Conservation (phyloP, 37 sponge, comb jelly and placozoan species). For the Axinella damicornis region DNA sequence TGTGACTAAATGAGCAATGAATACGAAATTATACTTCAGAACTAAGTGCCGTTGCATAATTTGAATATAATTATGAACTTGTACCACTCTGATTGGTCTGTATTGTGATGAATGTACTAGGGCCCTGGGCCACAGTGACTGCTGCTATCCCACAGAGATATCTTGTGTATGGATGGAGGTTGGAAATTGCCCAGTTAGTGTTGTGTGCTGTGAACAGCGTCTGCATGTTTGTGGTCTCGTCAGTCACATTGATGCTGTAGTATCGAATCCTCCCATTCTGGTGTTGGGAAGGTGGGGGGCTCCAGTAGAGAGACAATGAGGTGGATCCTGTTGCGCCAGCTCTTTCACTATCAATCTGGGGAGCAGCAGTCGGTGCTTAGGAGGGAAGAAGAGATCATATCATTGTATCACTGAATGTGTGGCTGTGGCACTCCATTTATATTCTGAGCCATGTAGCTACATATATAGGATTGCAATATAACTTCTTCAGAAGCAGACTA, state of each 20-base stretch:
- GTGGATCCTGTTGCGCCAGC: background rate
- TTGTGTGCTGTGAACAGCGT: background rate
- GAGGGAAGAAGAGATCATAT: background rate
- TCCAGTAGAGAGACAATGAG: constrained; percentile 11
- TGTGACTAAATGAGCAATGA: too few relatives aligned
- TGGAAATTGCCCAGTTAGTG: background rate
- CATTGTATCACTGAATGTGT: too few relatives aligned
- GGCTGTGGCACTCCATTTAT: too few relatives aligned
- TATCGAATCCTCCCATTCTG: constrained; percentile 29
- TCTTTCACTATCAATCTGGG: background rate
- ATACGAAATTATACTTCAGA: too few relatives aligned
- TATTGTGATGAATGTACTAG: background rate
- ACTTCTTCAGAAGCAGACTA: too few relatives aligned
- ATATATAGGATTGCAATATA: too few relatives aligned
- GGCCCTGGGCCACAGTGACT: constrained; percentile 1
- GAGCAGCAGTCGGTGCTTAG: constrained; percentile 9
- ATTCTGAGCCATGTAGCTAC: too few relatives aligned
- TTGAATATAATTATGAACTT: too few relatives aligned
- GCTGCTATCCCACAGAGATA: constrained; percentile 15
- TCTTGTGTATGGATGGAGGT: constrained; percentile 20
- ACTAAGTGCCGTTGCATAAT: too few relatives aligned
- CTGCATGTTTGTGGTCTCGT: background rate
- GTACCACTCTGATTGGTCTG: background rate
- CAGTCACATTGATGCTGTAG: background rate
- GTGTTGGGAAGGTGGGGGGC: constrained; percentile 3